Evolutionary conservation across 2,113 vertebrate species (phyloP), one percentile per base, ranked within the genome.

Genomic region (Urocitellus parryii): DNA sequence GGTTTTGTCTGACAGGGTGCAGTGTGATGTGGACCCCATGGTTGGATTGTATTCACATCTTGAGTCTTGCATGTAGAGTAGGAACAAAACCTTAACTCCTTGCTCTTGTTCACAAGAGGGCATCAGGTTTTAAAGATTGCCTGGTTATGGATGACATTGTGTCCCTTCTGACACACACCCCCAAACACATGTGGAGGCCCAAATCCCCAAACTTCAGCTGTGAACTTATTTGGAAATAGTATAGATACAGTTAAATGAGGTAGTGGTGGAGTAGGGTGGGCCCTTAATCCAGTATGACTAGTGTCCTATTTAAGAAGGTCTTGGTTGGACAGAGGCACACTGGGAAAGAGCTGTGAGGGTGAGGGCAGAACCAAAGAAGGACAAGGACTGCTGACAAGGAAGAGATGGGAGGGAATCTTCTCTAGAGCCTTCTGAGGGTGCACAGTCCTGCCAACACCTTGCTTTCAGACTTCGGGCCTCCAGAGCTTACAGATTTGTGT

Each of bases 81-180:
- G 51, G 48, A 53, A 22, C 42, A 74, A 65, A 51, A 25, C 32
- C 27, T 67, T 20, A 24, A 81, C 4, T n/a, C 16, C 78, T 61
- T n/a, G 24, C 8, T 90, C 9, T 32, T 8, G 14, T 51, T 96
- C 27, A 17, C 22, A n/a, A 76, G 22, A 61, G 10, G 45, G n/a
- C 20, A 20, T 45, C 70, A 14, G 0, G 45, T 25, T 96, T 61
- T 83, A 84, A 77, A 84, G 45, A 53, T 22, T 0, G 3, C 27
- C 86, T 24, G 39, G 24, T 39, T 72, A 53, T n/a, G 11, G 39
- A 29, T 48, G 90, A 56, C 86, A 81, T 42, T 25, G 22, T 94
- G 29, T 4, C 22, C 5, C 9, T 42, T 4, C 9, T 1, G 24
- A 61, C 22, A 25, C 24, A 24, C 10, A 4, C 0, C 42, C 14